Conservation (phyloP, 2,797 vertebrate genomes). For the Schizopygopsis pylzovi region DNA sequence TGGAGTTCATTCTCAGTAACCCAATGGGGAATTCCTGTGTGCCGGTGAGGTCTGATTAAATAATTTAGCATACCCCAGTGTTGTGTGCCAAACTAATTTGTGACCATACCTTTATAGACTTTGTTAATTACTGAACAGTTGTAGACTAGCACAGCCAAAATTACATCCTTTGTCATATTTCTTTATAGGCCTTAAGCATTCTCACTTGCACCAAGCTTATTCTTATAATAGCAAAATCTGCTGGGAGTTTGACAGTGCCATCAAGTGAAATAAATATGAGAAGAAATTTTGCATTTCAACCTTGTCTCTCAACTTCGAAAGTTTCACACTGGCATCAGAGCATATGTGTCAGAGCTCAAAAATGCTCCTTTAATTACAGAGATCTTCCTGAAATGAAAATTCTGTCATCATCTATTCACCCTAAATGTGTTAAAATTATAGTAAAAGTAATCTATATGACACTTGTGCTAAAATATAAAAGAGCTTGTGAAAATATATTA, state of each 20-base stretch:
- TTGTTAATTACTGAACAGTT: constrained; percentile 48
- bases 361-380: background rate
- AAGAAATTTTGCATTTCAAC: constrained; percentile 20
- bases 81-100: constrained; percentile 38
- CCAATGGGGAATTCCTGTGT: constrained; percentile 21
- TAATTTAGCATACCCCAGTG: constrained; percentile 41
- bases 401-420: background rate
- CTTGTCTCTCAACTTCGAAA: constrained; percentile 34
- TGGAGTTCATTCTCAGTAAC: constrained; percentile 30
- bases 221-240: constrained; percentile 9
- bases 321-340: constrained; percentile 25
- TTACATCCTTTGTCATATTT: constrained; percentile 22
- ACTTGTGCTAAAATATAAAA: too few relatives aligned
- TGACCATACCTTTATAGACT: constrained; percentile 23
- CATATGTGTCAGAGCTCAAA: constrained; percentile 9
- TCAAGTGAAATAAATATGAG: constrained; percentile 20
- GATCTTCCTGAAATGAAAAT: background rate
- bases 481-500: background rate
- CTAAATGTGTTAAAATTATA: background rate
- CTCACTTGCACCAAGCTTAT: background rate
- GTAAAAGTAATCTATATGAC: too few relatives aligned
- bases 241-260: background rate
- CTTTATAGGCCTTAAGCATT: constrained; percentile 4
- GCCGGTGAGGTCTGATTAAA: constrained; percentile 26
- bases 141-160: constrained; percentile 23